Base-by-base conservation (phyloP, 2,888 invertebrate genomes). In the Hemicrepidius hirtus region DNA sequence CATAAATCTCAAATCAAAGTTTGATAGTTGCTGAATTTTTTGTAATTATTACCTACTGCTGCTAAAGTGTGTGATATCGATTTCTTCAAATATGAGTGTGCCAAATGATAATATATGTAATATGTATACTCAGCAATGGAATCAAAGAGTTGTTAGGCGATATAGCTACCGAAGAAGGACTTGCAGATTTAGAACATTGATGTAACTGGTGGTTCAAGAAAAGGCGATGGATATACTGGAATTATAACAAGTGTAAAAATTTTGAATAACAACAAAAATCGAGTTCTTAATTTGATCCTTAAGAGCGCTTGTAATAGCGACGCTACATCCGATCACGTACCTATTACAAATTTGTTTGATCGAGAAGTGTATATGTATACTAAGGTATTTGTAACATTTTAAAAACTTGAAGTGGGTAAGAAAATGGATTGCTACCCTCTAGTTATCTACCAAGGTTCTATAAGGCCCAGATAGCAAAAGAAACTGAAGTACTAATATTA, bases 141-240 rank as follows among this genome's bases (percentile, higher is more conserved):
- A n/a, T 68, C 16, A 18, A 59, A 68, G 50, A 10, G 9, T 16
- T 59, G 10, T 40, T 68, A 20, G n/a, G 32, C 37, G 35, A 50
- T 16, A 53, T 71, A 10, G 71, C 55, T 13, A 49, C 10, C 32
- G 55, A 64, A 41, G 57, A 66, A 37, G 59, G 60, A 40, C 41
- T 71, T 35, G 1, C 0, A 16, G 59, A 75, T 62, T n/a, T 76
- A 68, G 37, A 44, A 64, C 28, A 65, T 77, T 40, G 35, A 72
- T 4, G 68, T 64, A 57, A 49, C 69, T 5, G 76, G 75, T 10
- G 70, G 69, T 35, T 64, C 76, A 0, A 75, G 69, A 64, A 80
- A 77, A 57, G 77, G 80, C 10, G 80, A 81, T 62, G 81, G 81
- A 18, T 82, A 79, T 62, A 16, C 80, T 6, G 79, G 80, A 10